phyloP scores from a whole-genome alignment of 37 sponge, comb jelly and placozoan species.

The Oopsacas minuta region DNA sequence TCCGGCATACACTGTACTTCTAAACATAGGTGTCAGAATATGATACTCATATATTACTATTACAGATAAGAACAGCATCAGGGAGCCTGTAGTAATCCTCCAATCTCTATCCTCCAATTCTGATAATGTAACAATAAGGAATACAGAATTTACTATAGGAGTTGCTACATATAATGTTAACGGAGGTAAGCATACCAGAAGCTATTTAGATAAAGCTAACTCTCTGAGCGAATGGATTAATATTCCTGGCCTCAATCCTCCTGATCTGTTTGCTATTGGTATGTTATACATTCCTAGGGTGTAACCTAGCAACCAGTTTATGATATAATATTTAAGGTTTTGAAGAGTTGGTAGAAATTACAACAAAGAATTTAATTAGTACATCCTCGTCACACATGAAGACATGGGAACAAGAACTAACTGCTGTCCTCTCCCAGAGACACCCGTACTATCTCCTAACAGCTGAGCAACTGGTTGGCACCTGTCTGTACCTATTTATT shows the following conservation, averaged over 20 bases:
- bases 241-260: constrained; percentile 11
- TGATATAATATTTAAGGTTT: constrained; percentile 34
- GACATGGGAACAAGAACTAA: constrained; percentile 80
- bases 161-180: constrained; percentile 98
- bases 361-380: constrained; percentile 74
- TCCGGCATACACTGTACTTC: too few relatives aligned
- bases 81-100: neutral
- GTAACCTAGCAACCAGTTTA: neutral
- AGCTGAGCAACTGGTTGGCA: constrained; percentile 88
- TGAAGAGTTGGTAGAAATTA: constrained; percentile 89
- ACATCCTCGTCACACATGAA: constrained; percentile 72
- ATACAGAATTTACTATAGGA: constrained; percentile 35
- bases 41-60: too few relatives aligned
- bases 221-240: constrained; percentile 78
- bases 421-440: constrained; percentile 62
- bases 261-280: constrained; percentile 70
- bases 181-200: constrained; percentile 70
- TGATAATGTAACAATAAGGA: neutral
- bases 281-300: neutral
- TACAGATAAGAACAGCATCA: neutral
- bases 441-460: constrained; percentile 65
- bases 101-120: neutral
- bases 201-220: constrained; percentile 63
- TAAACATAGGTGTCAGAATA: too few relatives aligned
- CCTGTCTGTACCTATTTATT: constrained; percentile 89